These are phyloP conservation scores for Charadrius vociferus DNA, from an alignment of 2,113 vertebrate species.

Conservation along the genomic window DNA sequence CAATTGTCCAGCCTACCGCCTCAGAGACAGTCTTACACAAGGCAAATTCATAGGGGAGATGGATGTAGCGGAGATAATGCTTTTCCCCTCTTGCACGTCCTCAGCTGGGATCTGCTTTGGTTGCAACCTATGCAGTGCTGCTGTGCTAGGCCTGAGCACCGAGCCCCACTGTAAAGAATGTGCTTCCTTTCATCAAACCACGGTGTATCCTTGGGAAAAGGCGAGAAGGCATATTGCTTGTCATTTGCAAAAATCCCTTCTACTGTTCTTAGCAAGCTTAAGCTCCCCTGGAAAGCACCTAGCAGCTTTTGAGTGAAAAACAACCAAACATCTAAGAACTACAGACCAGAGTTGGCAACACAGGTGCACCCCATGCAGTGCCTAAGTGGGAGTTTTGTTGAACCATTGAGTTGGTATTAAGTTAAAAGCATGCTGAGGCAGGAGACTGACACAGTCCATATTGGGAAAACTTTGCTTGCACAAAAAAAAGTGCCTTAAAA, in stretches of 20 bases:
- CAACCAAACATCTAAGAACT: neutral
- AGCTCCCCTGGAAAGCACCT: neutral
- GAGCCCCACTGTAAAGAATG: fast-evolving
- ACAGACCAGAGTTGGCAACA: neutral
- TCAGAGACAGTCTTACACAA: neutral
- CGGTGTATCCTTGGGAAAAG: neutral
- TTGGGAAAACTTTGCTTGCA: neutral
- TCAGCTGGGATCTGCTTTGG: neutral
- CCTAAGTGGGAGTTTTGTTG: neutral
- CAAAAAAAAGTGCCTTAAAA: neutral
- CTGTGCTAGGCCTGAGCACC: neutral
- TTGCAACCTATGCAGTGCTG: neutral
- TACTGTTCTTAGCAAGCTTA: neutral
- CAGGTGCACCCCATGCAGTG: fast-evolving
- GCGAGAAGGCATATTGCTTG: neutral
- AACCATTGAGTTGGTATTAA: neutral
- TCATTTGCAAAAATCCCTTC: neutral
- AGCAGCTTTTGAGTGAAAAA: neutral
- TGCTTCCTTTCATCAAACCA: fast-evolving
- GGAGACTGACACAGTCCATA: neutral
- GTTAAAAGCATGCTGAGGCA: neutral
- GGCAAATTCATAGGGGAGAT: neutral
- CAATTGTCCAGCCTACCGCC: fast-evolving
- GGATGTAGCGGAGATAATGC: neutral
- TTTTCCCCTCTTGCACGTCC: neutral